Base-by-base conservation (phyloP, 1,140 invertebrate species). In the Calliphora vicina region DNA sequence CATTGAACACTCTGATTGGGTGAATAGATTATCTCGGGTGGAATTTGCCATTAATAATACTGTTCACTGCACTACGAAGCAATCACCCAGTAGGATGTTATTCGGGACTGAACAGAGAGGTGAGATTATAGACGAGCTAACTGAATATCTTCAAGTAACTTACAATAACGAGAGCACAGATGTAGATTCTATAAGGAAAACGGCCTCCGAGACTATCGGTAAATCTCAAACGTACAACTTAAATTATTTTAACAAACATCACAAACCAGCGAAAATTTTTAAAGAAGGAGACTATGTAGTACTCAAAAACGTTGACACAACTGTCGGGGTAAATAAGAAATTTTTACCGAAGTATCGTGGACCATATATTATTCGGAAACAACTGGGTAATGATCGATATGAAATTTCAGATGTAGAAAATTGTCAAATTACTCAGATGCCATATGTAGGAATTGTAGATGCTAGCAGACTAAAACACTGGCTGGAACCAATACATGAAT, bases 21-120 rank as follows among this genome's bases (percentile, higher is more conserved):
- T n/a, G 15, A 17, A 17, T n/a, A 57, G 5, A 57, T 57, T 57
- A 57, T 1, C 4, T 57, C 50, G n/a, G 50, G 20, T 86, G 2
- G 86, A 89, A 84, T 85, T 83, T 83, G 84, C 85, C 0, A 43
- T 88, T 10, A 87, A 88, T 80, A 87, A 87, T 82, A 84, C 87
- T 10, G 45, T 85, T 27, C 61, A 85, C 82, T 81, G 84, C 15
- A 82, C 81, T 6, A 88, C 83, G 3, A 82, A 82, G 13, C 20
- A 84, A 15, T 26, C 72, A 12, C 26, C 72, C 5, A 73, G 72
- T 29, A 26, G 0, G 25, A 27, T 73, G 50, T 17, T 57, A 17
- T 57, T 57, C n/a, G 50, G 50, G n/a, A 57, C n/a, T n/a, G 13
- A 57, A 57, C 50, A 57, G 15, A 57, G 50, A 57, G 50, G 29